Conservation (phyloP, 1,140 invertebrate species). For the Drosophila tropicalis region DNA sequence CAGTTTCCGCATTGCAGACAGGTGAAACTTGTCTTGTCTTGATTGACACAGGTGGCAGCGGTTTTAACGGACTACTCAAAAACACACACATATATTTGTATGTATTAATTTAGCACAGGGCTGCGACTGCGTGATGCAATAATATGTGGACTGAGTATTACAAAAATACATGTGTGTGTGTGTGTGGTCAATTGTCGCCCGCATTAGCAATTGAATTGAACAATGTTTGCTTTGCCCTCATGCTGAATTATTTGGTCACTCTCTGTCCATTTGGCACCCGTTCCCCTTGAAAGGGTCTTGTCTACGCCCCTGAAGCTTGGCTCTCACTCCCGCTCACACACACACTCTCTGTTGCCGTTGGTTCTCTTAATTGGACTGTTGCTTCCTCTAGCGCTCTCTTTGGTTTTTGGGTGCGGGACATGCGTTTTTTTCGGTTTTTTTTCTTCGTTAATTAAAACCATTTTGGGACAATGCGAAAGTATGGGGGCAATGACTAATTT, state of each 20-base stretch:
- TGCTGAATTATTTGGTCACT: slow-evolving; percentile 6
- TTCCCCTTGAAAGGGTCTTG: slow-evolving; percentile 40
- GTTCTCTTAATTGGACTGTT: slow-evolving; percentile 67
- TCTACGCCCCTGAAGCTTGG: slow-evolving; percentile 36
- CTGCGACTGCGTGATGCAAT: slow-evolving; percentile 20
- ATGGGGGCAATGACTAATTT: slow-evolving; percentile 64
- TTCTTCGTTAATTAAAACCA: slow-evolving; percentile 67
- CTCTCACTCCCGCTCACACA: slow-evolving; percentile 37
- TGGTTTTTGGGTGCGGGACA: slow-evolving; percentile 62
- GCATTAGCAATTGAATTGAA: slow-evolving; percentile 23
- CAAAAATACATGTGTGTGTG: slow-evolving; percentile 1
- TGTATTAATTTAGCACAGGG: slow-evolving; percentile 7
- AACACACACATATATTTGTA: too few relatives aligned
- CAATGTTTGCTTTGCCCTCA: slow-evolving; percentile 25
- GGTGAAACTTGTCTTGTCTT: slow-evolving; percentile 39
- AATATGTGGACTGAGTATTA: slow-evolving; percentile 42
- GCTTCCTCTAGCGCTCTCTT: slow-evolving; percentile 62
- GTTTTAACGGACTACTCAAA: slow-evolving; percentile 11
- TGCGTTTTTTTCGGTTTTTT: slow-evolving; percentile 26
- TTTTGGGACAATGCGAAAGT: slow-evolving; percentile 31
- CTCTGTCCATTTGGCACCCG: not conserved
- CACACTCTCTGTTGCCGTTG: slow-evolving; percentile 25
- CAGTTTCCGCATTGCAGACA: slow-evolving; percentile 50
- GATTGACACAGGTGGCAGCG: slow-evolving; percentile 40
- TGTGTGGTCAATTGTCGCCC: slow-evolving; percentile 50